A percentile compares a stretch with the other conserved stretches of the same genome.
phyloP scores from a whole-genome alignment of 2,113 vertebrate species.

The Crotalus tigris region DNA sequence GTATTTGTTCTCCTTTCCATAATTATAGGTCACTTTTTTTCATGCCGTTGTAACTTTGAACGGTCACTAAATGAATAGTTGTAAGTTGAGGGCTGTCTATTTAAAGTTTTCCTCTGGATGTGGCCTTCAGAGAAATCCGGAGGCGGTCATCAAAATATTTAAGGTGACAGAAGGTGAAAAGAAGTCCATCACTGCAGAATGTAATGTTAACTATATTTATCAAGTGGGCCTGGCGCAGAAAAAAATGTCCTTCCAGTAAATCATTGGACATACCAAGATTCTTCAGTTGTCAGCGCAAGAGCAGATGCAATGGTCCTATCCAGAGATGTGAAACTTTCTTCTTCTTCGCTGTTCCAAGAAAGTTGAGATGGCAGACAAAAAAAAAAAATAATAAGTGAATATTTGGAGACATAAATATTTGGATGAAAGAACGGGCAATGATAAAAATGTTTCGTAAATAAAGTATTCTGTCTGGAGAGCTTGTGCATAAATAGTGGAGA shows the following conservation, averaged over 20 bases:
- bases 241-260: neutral
- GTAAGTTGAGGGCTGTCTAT: neutral
- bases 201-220: neutral
- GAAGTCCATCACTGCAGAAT: neutral
- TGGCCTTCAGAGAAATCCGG: neutral
- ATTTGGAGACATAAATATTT: neutral
- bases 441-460: neutral
- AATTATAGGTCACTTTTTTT: neutral
- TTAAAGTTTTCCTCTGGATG: neutral
- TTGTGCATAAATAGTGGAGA: neutral
- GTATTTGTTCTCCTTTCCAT: no score
- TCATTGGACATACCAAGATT: conserved; percentile 54
- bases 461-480: neutral
- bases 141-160: neutral
- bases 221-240: neutral
- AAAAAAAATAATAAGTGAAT: neutral
- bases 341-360: conserved; percentile 66
- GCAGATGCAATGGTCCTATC: conserved; percentile 73
- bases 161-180: neutral
- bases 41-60: neutral
- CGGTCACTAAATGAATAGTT: neutral
- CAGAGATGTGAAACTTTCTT: conserved; percentile 62
- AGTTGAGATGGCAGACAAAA: neutral
- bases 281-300: conserved; percentile 63
- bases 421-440: conserved; percentile 5